Conservation (phyloP, 64 coral and sea anemone genomes). For the Catalaphyllia jardinei region DNA sequence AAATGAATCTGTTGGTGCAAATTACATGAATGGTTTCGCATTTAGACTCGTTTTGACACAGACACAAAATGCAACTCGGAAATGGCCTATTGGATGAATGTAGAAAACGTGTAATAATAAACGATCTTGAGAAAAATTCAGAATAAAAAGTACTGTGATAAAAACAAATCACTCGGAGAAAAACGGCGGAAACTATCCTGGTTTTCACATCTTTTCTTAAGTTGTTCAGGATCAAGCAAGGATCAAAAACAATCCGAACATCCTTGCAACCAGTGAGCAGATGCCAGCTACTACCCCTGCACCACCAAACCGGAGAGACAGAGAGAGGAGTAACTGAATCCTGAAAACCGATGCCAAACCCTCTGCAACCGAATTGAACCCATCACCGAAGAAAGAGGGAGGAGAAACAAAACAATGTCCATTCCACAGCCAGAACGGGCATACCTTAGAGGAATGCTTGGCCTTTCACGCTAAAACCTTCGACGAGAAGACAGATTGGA, state of each 20-base stretch:
- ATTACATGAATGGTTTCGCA: no score
- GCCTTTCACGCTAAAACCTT: conserved; percentile 56
- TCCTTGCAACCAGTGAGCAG: conserved; percentile 14
- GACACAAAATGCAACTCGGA: no score
- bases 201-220: conserved; percentile 25
- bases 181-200: conserved; percentile 22
- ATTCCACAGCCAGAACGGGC: conserved; percentile 63
- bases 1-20: no score
- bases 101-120: no score
- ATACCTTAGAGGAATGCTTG: conserved; percentile 56
- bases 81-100: no score
- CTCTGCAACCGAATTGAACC: neutral
- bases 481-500: conserved; percentile 52
- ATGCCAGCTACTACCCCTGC: neutral
- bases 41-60: no score
- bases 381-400: neutral
- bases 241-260: conserved; percentile 75
- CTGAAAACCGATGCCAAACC: conserved; percentile 15
- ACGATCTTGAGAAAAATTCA: no score
- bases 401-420: conserved; percentile 38
- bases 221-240: conserved; percentile 29
- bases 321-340: conserved; percentile 1
- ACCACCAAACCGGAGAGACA: neutral
- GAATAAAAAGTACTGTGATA: no score
- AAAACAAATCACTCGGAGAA: conserved; percentile 24